Evolutionary conservation across 2,888 invertebrate species (phyloP), one percentile per base, ranked within the genome.

Genomic region (Parnassius glacialis): DNA sequence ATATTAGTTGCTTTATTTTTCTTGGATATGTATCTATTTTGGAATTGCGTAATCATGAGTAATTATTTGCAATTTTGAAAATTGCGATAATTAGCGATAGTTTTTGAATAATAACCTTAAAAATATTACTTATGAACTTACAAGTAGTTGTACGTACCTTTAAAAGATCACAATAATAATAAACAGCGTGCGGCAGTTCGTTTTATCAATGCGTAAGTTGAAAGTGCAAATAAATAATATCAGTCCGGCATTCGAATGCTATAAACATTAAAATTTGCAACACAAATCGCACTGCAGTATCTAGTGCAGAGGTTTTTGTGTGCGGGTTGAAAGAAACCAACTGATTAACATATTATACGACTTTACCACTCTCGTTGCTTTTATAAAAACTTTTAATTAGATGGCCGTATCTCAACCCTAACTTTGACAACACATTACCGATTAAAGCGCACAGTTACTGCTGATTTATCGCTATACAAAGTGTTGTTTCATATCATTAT

Each of bases 211-310:
- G 52, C 45, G 10, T 41, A 52, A 55, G 20, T 51, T 34, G 45
- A 44, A 63, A 16, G 58, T 55, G 51, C 16, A 47, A 56, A 47
- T 63, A 13, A 59, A 52, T 63, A 25, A 43, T 52, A 41, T 52
- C 52, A 63, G 42, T 43, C 52, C 52, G 48, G n/a, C 50, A 45
- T 55, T 55, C 51, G 51, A 59, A 56, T 52, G 52, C 59, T 52
- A 59, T 63, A 68, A 65, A 68, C 65, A 65, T 74, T 67, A 76
- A 80, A 89, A 90, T 88, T 90, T 87, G 90, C 90, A 90, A 89
- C 81, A 83, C 89, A 90, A 90, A 90, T 90, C 87, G 87, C 90
- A 91, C 86, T 91, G 91, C 91, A 90, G 91, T 87, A 80, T 83
- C 82, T 83, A 85, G 89, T 90, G 91, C 91, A 90, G 91, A 86